Percentiles rank a stretch among this genome's conserved stretches.
These are phyloP conservation scores for Magallana nippona DNA, from an alignment of 2,888 invertebrate species.

Conservation along the genomic window DNA sequence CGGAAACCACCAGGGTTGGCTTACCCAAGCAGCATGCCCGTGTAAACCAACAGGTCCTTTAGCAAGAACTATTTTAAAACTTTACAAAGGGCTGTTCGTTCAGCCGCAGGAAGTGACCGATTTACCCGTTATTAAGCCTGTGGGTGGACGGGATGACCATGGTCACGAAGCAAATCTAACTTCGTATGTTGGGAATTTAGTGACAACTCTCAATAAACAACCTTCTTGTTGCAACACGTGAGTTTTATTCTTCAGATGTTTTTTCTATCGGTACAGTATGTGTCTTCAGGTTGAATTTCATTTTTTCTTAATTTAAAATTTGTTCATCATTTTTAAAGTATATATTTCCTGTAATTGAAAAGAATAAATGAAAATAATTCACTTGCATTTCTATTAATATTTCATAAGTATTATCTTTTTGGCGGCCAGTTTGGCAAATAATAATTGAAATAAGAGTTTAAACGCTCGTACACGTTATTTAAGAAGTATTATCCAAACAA, in stretches of 20 bases:
- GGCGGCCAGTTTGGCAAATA: too few species aligned
- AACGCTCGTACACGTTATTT: too few species aligned
- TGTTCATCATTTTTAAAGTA: too few species aligned
- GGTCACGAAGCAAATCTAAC: background rate
- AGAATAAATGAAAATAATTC: too few species aligned
- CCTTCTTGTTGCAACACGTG: conserved; percentile 50
- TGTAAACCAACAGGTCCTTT: conserved; percentile 54
- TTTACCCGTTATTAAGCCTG: conserved; percentile 60
- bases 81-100: conserved; percentile 61
- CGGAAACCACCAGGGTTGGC: background rate
- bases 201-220: conserved; percentile 18
- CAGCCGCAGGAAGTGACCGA: conserved; percentile 55
- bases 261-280: background rate
- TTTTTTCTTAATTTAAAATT: too few species aligned
- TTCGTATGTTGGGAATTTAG: conserved; percentile 43
- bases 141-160: conserved; percentile 29
- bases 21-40: background rate
- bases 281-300: background rate
- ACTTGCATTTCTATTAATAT: too few species aligned
- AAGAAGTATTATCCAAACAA: too few species aligned
- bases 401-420: too few species aligned
- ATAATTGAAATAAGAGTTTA: too few species aligned
- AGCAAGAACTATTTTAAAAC: conserved; percentile 58
- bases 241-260: conserved; percentile 7
- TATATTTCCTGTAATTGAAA: too few species aligned